A percentile compares a stretch with the other conserved stretches of the same genome.
phyloP scores from a whole-genome alignment of 2,797 vertebrate genomes.

The Protosalanx chinensis region DNA sequence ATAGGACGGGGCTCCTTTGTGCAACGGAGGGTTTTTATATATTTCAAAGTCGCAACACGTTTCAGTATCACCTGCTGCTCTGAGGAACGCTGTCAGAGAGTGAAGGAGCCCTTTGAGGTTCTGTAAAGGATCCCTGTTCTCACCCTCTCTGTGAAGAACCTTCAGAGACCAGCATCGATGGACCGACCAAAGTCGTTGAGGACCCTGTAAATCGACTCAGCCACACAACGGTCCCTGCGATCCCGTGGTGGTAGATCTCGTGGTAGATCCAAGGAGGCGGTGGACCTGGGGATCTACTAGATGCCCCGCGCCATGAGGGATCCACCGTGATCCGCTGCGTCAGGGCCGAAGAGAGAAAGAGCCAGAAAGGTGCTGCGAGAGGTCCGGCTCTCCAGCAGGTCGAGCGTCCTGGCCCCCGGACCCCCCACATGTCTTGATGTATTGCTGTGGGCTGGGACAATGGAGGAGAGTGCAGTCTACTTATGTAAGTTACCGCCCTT shows the following conservation, averaged over 20 bases:
- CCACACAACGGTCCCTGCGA: neutral
- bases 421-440: constrained; percentile 91
- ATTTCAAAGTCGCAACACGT: constrained; percentile 25
- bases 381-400: constrained; percentile 19
- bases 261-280: constrained; percentile 5
- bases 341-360: constrained; percentile 45
- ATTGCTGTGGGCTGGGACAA: constrained; percentile 98
- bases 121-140: constrained; percentile 20
- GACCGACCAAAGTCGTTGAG: constrained; percentile 37
- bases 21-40: constrained; percentile 15
- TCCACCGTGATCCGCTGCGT: constrained; percentile 27
- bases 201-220: too few species aligned
- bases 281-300: constrained; percentile 34
- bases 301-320: constrained; percentile 45
- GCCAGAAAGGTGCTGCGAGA: neutral
- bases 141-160: neutral
- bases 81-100: neutral
- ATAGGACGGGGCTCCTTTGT: neutral
- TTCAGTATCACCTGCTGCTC: constrained; percentile 11
- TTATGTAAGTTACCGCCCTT: constrained; percentile 78
- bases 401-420: constrained; percentile 63
- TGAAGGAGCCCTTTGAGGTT: constrained; percentile 28
- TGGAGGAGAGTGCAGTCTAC: constrained; percentile 92
- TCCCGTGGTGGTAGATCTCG: constrained; percentile 5
- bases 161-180: neutral